These are phyloP conservation scores for Trichopria drosophilae DNA, from an alignment of 2,888 invertebrate species.

Conservation along the genomic window DNA sequence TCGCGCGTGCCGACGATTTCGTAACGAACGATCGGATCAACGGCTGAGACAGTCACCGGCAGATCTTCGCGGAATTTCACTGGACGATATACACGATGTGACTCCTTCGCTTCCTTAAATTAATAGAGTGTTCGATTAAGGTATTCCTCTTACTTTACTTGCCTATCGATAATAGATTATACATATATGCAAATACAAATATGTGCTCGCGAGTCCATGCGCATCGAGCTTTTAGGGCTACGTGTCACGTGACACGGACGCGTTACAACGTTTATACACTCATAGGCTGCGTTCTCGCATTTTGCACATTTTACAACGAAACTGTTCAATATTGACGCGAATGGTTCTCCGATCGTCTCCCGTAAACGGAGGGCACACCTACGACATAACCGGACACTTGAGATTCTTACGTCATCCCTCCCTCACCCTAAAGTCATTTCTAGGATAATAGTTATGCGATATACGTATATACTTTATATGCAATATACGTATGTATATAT, in stretches of 20 bases:
- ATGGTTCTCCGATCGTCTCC: too few relatives aligned
- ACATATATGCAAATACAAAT: constrained; percentile 29
- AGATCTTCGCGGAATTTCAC: constrained; percentile 21
- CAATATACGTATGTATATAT: constrained; percentile 36
- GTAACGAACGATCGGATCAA: constrained; percentile 18
- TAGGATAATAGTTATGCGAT: constrained; percentile 36
- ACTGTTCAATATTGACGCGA: constrained; percentile 30
- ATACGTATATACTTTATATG: constrained; percentile 39
- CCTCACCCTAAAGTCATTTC: constrained; percentile 25
- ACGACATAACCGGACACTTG: constrained; percentile 50
- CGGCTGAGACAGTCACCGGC: constrained; percentile 8
- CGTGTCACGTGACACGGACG: constrained; percentile 30
- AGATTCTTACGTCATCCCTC: constrained; percentile 49
- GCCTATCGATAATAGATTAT: constrained; percentile 22
- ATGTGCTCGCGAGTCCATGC: constrained; percentile 30
- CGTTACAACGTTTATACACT: constrained; percentile 38
- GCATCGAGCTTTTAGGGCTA: constrained; percentile 34
- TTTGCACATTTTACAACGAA: constrained; percentile 34
- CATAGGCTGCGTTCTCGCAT: constrained; percentile 40
- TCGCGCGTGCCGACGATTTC: constrained; percentile 11
- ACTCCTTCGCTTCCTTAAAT: constrained; percentile 24
- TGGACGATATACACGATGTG: constrained; percentile 19
- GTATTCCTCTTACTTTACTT: constrained; percentile 17
- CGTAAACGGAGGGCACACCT: too few relatives aligned
- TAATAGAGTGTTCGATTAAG: constrained; percentile 24